A percentile compares a stretch with the other conserved stretches of the same genome.
Conservation (phyloP, 2,797 vertebrate species). For the Sparidentex hasta region DNA sequence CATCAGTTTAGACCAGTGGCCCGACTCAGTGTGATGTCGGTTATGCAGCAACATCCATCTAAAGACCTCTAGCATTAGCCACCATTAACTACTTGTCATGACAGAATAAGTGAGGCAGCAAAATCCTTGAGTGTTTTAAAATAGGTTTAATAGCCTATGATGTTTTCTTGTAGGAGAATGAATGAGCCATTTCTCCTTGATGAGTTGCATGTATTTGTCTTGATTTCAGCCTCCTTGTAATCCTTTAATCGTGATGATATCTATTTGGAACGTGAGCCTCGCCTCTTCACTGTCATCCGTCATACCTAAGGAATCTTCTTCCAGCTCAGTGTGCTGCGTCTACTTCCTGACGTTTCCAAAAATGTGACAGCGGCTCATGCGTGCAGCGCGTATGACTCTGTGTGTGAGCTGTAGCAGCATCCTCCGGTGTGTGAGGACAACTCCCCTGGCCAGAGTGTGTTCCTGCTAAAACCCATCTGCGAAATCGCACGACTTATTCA, state of each 20-base stretch:
- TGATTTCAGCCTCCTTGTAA: not conserved
- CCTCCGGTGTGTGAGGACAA: conserved; percentile 51
- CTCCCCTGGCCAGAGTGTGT: conserved; percentile 67
- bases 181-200: not conserved
- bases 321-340: not conserved
- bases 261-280: not conserved
- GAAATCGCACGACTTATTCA: conserved; percentile 64
- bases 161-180: not conserved
- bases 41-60: not conserved
- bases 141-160: not conserved
- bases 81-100: not conserved
- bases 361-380: conserved; percentile 13
- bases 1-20: not conserved
- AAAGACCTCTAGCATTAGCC: not conserved
- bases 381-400: conserved; percentile 4
- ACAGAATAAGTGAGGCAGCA: not conserved
- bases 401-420: conserved; percentile 54
- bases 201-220: not conserved
- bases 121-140: not conserved
- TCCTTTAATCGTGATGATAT: not conserved
- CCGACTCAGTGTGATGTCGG: not conserved
- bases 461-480: conserved; percentile 74
- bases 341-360: conserved; percentile 38
- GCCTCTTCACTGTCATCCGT: not conserved
- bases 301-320: conserved; percentile 15